Conservation (phyloP, 2,113 vertebrate genomes). For the Tonatia bakeri region DNA sequence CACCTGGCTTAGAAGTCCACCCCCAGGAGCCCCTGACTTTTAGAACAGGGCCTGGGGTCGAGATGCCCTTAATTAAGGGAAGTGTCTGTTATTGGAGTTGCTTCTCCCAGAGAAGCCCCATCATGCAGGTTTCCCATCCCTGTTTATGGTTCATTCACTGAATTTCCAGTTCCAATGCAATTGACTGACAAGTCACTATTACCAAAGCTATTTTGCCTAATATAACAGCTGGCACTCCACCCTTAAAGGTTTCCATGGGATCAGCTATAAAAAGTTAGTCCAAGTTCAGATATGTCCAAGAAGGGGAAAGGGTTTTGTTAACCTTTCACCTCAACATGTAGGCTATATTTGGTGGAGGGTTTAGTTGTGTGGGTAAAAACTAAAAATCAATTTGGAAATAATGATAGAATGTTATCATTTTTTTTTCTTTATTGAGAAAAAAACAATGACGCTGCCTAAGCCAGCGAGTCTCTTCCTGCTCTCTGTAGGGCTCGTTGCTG, state of each 20-base stretch:
- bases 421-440: neutral
- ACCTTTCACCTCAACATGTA: neutral
- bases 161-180: neutral
- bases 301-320: neutral
- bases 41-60: rapidly evolving
- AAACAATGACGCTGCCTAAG: neutral
- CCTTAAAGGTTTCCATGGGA: neutral
- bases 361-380: neutral
- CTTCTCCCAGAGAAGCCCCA: neutral
- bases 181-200: neutral
- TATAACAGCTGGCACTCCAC: neutral
- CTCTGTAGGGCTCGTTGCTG: neutral
- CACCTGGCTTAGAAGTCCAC: neutral
- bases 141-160: neutral
- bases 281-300: neutral
- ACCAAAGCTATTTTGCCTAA: neutral
- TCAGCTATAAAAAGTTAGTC: neutral
- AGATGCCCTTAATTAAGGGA: neutral
- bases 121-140: neutral
- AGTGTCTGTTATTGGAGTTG: rapidly evolving
- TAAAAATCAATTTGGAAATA: neutral
- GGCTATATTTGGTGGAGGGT: neutral
- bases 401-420: neutral
- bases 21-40: neutral
- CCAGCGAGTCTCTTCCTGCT: neutral